Evolutionary conservation across 2,888 invertebrate species (phyloP).

Genomic region (Hermodice carunculata): DNA sequence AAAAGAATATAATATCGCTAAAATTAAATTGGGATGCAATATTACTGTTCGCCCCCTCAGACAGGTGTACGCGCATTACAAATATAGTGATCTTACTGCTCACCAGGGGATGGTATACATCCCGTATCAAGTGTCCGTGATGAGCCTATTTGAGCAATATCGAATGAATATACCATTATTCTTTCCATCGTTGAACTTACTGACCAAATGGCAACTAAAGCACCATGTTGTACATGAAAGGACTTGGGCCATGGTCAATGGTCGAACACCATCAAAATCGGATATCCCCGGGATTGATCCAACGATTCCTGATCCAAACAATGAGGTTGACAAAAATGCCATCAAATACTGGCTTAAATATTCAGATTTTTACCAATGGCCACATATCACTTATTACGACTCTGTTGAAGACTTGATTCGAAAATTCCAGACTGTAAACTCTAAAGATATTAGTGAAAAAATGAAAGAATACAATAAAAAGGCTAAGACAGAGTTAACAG

Average conservation of each 20-base stretch:
- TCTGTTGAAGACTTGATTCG: conserved; percentile 27
- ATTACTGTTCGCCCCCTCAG: conserved; percentile 5
- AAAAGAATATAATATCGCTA: neutral
- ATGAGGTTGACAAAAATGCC: conserved; percentile 19
- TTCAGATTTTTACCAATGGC: conserved; percentile 31
- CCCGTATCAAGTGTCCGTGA: conserved; percentile 32
- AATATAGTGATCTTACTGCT: conserved; percentile 13
- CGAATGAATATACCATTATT: conserved; percentile 38
- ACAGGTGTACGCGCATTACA: conserved; percentile 3
- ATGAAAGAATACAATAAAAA: conserved; percentile 24
- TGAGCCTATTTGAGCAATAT: conserved; percentile 36
- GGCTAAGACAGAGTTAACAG: conserved; percentile 18
- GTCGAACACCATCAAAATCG: conserved; percentile 8
- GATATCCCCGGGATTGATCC: conserved; percentile 17
- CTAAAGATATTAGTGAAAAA: conserved; percentile 14
- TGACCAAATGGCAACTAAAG: conserved; percentile 28
- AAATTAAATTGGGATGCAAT: neutral
- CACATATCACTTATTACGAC: conserved; percentile 25
- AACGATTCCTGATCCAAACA: conserved; percentile 27
- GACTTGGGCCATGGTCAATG: conserved; percentile 18
- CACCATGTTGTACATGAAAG: conserved; percentile 29
- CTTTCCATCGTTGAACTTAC: conserved; percentile 27
- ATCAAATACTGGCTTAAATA: conserved; percentile 29
- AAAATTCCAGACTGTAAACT: conserved; percentile 16
- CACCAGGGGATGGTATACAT: conserved; percentile 27